These are phyloP conservation scores for Hemaris fuciformis DNA, from an alignment of 2,888 invertebrate species.

Conservation along the genomic window DNA sequence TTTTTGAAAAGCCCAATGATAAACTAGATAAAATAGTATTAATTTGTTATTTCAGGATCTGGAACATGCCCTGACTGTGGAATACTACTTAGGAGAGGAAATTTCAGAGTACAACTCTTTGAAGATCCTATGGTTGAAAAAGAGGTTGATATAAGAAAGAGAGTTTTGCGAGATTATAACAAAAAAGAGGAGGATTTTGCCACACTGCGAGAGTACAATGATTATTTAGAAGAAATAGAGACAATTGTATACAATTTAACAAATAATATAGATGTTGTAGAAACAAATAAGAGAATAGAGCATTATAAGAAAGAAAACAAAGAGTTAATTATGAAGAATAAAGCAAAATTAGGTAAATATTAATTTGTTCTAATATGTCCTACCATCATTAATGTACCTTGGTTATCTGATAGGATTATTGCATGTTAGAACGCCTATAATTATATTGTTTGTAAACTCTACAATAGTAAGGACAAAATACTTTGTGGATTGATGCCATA, in stretches of 20 bases:
- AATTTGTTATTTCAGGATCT: constrained; percentile 87
- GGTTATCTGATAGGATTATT: too few species aligned
- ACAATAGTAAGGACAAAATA: too few species aligned
- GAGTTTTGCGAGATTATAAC: constrained; percentile 94
- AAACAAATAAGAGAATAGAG: constrained; percentile 94
- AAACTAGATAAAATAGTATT: too few species aligned
- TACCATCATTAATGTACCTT: not conserved
- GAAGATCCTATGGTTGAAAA: constrained; percentile 98
- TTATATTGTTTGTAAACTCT: too few species aligned
- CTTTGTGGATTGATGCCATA: too few species aligned
- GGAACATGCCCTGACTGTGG: constrained; percentile 97
- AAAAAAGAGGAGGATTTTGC: constrained; percentile 97
- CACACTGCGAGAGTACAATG: constrained; percentile 92
- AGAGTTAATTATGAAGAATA: constrained; percentile 90
- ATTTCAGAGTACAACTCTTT: constrained; percentile 96
- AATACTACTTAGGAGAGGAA: constrained; percentile 91
- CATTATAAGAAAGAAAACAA: constrained; percentile 95
- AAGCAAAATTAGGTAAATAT: constrained; percentile 84
- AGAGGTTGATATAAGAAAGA: constrained; percentile 96
- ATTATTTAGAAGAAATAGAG: constrained; percentile 98
- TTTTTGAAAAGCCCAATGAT: too few species aligned
- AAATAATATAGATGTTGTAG: constrained; percentile 93
- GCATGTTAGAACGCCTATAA: too few species aligned
- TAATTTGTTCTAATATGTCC: not conserved
- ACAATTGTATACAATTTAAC: constrained; percentile 94